Percentiles rank a stretch among this genome's conserved stretches.
Conservation (phyloP, 2,888 invertebrate genomes). For the Diarsia rubi region DNA sequence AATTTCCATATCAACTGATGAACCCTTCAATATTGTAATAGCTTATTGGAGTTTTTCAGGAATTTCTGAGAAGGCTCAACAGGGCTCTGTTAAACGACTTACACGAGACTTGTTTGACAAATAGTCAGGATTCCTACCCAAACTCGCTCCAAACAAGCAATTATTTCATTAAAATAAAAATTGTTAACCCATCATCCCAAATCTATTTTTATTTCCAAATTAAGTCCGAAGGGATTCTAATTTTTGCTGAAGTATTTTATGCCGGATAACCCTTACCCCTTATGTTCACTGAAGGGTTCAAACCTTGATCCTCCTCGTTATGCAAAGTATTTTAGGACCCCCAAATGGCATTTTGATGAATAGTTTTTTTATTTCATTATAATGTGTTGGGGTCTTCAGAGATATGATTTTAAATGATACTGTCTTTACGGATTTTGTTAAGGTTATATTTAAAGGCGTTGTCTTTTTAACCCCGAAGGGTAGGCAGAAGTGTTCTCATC, state of each 20-base stretch:
- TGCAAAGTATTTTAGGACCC: slow-evolving; percentile 52
- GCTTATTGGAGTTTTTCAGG: too few species aligned
- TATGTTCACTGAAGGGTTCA: slow-evolving; percentile 42
- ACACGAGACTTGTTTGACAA: too few species aligned
- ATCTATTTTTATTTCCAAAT: slow-evolving; percentile 38
- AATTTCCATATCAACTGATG: too few species aligned
- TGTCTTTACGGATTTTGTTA: slow-evolving; percentile 1
- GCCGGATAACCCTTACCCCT: slow-evolving; percentile 27
- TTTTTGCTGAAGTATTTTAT: slow-evolving; percentile 53
- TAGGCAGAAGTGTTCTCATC: too few species aligned
- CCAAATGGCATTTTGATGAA: slow-evolving; percentile 65
- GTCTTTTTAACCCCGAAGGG: too few species aligned
- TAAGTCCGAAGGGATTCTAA: slow-evolving; percentile 45
- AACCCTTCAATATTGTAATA: too few species aligned
- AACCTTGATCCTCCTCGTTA: slow-evolving; percentile 49
- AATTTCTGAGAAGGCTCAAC: too few species aligned
- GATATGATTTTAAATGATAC: slow-evolving; percentile 1
- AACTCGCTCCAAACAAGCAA: not conserved
- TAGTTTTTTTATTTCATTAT: slow-evolving; percentile 49
- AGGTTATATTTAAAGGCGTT: not conserved
- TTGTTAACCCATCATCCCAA: not conserved
- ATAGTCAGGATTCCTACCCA: not conserved
- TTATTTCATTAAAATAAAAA: not conserved
- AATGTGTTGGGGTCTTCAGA: slow-evolving; percentile 29
- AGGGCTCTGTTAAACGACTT: too few species aligned